Evolutionary conservation across 2,113 vertebrate species (phyloP).

Genomic region (Proteles cristata): DNA sequence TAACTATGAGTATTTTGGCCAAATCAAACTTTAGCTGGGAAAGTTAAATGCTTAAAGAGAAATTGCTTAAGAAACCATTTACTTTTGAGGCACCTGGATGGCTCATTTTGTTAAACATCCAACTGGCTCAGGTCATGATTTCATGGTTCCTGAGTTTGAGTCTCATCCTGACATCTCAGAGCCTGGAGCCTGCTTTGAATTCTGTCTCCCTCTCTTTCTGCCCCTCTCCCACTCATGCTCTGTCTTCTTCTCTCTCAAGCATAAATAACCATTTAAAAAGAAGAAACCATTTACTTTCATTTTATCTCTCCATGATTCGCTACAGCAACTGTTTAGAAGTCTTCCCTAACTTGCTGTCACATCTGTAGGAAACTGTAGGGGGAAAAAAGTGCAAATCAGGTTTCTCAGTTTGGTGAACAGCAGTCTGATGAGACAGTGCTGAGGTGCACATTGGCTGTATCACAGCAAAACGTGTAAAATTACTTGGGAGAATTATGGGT

Average conservation of each 20-base stretch:
- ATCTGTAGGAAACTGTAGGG: slow-evolving; percentile 43
- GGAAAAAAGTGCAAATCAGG: slow-evolving; percentile 46
- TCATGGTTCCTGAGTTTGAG: too few species aligned
- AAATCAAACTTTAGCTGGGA: background rate
- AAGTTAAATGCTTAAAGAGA: fast-evolving
- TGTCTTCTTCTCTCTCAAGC: too few species aligned
- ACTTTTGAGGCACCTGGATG: background rate
- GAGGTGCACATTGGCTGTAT: slow-evolving; percentile 65
- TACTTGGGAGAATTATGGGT: slow-evolving; percentile 61
- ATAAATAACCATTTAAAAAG: too few species aligned
- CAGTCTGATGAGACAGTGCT: slow-evolving; percentile 69
- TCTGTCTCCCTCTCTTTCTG: too few species aligned
- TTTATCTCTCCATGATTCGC: background rate
- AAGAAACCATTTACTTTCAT: background rate
- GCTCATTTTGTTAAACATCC: too few species aligned
- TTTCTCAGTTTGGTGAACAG: slow-evolving; percentile 76
- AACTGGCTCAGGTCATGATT: too few species aligned
- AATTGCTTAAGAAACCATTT: background rate
- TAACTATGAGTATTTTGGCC: background rate
- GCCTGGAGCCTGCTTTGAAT: too few species aligned
- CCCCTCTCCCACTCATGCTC: too few species aligned
- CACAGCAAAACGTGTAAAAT: slow-evolving; percentile 53
- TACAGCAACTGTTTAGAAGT: background rate
- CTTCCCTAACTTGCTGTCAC: slow-evolving; percentile 20
- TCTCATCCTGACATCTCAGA: too few species aligned